Percentiles rank a stretch among this genome's conserved stretches.
These are phyloP conservation scores for Pachyuromys duprasi DNA, from an alignment of 2,797 vertebrate genomes.

Conservation along the genomic window DNA sequence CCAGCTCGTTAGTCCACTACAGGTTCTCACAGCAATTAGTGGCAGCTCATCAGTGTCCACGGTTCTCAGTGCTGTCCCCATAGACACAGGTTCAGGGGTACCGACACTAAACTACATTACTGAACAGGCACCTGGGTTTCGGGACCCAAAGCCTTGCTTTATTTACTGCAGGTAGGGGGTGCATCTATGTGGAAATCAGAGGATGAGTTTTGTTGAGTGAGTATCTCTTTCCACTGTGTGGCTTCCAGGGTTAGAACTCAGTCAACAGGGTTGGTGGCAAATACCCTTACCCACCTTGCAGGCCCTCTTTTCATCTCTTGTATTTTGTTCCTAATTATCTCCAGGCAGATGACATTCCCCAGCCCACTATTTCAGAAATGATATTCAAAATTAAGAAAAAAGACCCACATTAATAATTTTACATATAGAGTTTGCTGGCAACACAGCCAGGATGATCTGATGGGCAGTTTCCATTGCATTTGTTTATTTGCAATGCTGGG, in stretches of 20 bases:
- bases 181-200: neutral
- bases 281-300: neutral
- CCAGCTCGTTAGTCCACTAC: neutral
- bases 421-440: neutral
- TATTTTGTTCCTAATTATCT: neutral
- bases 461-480: neutral
- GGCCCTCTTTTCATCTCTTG: conserved; percentile 31
- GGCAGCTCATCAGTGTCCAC: neutral
- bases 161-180: too few species aligned
- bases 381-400: conserved; percentile 4
- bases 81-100: neutral
- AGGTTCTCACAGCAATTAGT: neutral
- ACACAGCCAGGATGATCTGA: too few species aligned
- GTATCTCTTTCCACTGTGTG: neutral
- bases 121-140: neutral
- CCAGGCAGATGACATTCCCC: neutral
- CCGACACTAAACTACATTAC: neutral
- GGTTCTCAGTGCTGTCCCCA: neutral
- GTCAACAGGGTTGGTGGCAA: neutral
- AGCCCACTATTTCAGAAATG: neutral
- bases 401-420: neutral
- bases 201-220: neutral
- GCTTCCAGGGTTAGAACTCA: neutral
- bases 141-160: neutral
- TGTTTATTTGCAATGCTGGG: neutral